Evolutionary conservation across 2,797 vertebrate genomes (phyloP).

Genomic region (Pyrocephalus nanus): DNA sequence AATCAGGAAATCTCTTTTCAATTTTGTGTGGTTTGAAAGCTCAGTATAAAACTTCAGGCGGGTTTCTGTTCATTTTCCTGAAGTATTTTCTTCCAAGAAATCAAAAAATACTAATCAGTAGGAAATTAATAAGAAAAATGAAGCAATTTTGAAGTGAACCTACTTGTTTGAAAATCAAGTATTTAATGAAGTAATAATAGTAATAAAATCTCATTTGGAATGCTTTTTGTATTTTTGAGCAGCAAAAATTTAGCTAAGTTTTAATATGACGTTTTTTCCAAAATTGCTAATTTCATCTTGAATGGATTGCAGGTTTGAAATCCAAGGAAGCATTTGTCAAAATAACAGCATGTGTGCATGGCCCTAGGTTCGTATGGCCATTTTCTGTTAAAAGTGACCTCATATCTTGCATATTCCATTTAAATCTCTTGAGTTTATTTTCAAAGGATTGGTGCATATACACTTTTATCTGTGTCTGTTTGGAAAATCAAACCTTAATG

Average conservation of each 20-base stretch:
- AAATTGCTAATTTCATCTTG: background rate
- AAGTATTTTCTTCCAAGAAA: background rate
- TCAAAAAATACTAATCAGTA: background rate
- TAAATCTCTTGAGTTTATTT: background rate
- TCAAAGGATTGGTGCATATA: background rate
- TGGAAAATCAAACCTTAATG: background rate
- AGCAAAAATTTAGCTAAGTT: background rate
- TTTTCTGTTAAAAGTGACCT: background rate
- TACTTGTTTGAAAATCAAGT: background rate
- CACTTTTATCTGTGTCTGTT: background rate
- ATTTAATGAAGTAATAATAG: background rate
- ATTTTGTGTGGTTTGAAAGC: background rate
- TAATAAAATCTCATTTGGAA: background rate
- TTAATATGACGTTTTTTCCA: background rate
- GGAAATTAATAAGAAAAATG: background rate
- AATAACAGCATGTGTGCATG: background rate
- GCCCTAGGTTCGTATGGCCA: accelerated
- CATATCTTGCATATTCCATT: background rate
- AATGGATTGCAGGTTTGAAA: background rate
- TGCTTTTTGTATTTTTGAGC: background rate
- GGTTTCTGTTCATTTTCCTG: background rate
- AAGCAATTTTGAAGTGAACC: background rate
- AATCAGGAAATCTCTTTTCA: background rate
- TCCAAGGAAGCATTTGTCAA: background rate
- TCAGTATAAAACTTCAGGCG: background rate